Evolutionary conservation across 2,797 vertebrate species (phyloP).

Genomic region (Loris lydekkerianus): DNA sequence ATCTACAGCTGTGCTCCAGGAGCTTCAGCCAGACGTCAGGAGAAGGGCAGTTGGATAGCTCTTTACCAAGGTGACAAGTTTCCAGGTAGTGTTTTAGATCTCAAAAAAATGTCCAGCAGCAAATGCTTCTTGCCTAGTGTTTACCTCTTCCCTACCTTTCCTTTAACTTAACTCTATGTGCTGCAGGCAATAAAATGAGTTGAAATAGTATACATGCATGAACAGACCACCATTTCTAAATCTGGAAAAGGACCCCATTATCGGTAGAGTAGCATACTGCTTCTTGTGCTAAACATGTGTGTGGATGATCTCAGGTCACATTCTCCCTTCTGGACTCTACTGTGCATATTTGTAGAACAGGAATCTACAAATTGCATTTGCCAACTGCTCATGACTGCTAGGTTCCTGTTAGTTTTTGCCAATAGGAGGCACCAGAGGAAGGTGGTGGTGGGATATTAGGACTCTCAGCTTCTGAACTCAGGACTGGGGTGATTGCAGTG

Average conservation of each 20-base stretch:
- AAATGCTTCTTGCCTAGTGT: neutral
- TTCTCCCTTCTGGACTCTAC: neutral
- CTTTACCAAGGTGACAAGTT: neutral
- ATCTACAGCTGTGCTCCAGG: neutral
- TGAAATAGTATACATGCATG: neutral
- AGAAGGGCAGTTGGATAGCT: neutral
- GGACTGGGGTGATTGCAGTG: neutral
- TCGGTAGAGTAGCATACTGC: neutral
- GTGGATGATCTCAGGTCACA: neutral
- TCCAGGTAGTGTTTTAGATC: neutral
- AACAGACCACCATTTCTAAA: neutral
- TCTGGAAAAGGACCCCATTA: neutral
- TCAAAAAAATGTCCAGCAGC: neutral
- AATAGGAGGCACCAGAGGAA: neutral
- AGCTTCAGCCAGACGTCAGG: neutral
- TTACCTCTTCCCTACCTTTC: neutral
- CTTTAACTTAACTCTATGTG: neutral
- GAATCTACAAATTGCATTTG: neutral
- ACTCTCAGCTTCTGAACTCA: neutral
- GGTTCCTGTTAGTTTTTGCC: neutral
- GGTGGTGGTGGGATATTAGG: neutral
- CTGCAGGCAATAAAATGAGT: neutral
- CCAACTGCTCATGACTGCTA: neutral
- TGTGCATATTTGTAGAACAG: neutral
- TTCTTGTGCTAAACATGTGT: neutral